Base-by-base conservation (phyloP, 2,113 vertebrate species). In the Protobothrops mucrosquamatus region DNA sequence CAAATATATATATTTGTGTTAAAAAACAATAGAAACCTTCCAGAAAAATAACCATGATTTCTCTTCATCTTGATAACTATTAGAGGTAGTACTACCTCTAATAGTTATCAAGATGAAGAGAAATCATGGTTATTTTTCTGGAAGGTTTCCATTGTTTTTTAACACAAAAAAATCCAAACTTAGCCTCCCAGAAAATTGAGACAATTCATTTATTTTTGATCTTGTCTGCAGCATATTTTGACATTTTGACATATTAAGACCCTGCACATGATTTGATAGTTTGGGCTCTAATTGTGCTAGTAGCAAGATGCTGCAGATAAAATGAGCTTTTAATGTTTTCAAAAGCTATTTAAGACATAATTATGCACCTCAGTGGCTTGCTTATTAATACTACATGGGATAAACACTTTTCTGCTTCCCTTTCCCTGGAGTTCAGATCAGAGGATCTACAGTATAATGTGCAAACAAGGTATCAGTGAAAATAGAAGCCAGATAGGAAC, bases 291-390 rank as follows among this genome's bases (percentile, higher is more conserved):
- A 88, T 91, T 93, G 59, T 91, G 85, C 51, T 85, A 29, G 69
- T 89, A 59, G 54, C 54, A 61, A 61, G 92, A 90, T 89, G 55
- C 88, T 85, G 74, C 88, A 90, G 92, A 90, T 55, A 93, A 90
- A 93, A 93, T 86, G 88, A 93, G 55, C 39, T 93, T 86, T 93
- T 90, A 93, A 93, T 93, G 92, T 52, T 93, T 93, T 89, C 74
- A 69, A 93, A 93, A 90, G 86, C 69, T 61, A 55, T 93, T 93
- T 93, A 89, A n/a, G 92, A 89, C 43, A 93, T 90, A 93, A 93
- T 93, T 89, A 86, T 85, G 74, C 46, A 93, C 88, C 29, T 59
- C 43, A n/a, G 55, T 86, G n/a, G 55, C 88, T 93, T 90, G 43
- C 55, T 90, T 90, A 90, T 88, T 93, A 85, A 93, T 90, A 90